Conservation (phyloP, 2,888 invertebrate species). For the Drosophila meridionalis region DNA sequence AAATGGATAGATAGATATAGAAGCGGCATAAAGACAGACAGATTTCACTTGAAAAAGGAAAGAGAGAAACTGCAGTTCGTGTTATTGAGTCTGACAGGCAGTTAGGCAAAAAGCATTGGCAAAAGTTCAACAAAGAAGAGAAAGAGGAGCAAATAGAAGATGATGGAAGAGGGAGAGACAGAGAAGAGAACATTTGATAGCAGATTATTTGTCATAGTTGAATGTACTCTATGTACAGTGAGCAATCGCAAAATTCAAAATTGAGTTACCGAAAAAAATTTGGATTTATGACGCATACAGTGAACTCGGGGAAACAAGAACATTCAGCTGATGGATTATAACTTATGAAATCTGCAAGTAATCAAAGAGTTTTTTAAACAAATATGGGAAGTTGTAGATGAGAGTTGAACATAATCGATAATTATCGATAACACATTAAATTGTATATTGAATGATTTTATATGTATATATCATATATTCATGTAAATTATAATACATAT, state of each 20-base stretch:
- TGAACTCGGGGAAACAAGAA: not conserved
- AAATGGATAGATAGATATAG: conserved; percentile 25
- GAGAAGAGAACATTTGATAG: conserved; percentile 1
- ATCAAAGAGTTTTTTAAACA: not conserved
- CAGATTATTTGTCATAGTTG: conserved; percentile 15
- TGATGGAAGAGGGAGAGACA: not conserved
- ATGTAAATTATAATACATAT: no score
- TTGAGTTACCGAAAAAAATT: not conserved
- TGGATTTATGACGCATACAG: no score
- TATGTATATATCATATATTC: no score
- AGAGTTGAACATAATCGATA: no score
- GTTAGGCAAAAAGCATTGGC: conserved; percentile 9
- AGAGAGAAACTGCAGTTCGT: conserved; percentile 29
- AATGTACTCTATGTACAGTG: conserved; percentile 6
- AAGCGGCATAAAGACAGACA: conserved; percentile 1
- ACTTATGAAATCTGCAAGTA: not conserved
- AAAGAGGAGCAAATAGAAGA: not conserved
- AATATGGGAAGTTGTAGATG: no score
- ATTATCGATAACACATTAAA: no score
- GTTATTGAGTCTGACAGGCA: conserved; percentile 63
- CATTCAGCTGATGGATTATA: not conserved
- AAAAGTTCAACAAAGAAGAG: conserved; percentile 18
- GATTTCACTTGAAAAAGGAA: conserved; percentile 1
- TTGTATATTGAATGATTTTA: no score
- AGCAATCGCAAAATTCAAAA: not conserved